Conservation (phyloP, 2,113 vertebrate genomes). For the Garra rufa region DNA sequence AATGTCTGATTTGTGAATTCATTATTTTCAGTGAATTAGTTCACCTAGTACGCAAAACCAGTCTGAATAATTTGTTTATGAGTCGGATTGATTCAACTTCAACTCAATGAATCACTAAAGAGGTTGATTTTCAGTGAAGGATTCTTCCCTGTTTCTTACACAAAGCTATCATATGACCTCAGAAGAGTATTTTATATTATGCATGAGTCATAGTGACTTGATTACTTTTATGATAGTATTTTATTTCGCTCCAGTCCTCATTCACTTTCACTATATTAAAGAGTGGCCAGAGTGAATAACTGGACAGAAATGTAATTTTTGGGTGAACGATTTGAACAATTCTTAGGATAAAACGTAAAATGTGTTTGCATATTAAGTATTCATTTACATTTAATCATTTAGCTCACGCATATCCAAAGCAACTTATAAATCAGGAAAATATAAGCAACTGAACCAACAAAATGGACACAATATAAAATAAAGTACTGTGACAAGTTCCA, state of each 20-base stretch:
- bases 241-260: background rate
- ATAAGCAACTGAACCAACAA: too few relatives aligned
- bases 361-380: too few relatives aligned
- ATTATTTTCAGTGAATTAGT: background rate
- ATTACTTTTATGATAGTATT: background rate
- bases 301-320: too few relatives aligned
- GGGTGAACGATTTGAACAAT: too few relatives aligned
- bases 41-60: background rate
- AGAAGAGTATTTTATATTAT: background rate
- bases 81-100: background rate
- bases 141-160: background rate
- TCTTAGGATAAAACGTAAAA: too few relatives aligned
- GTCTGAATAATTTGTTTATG: background rate
- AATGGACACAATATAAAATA: too few relatives aligned
- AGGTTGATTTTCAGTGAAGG: background rate
- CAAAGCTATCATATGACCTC: background rate
- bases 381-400: too few relatives aligned
- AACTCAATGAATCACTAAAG: background rate
- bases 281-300: background rate
- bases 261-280: background rate
- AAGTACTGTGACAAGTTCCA: too few relatives aligned
- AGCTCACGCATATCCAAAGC: too few relatives aligned
- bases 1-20: background rate
- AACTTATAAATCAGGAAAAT: too few relatives aligned
- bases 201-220: background rate